These are phyloP conservation scores for Drosophila percnosoma DNA, from an alignment of 2,888 invertebrate species.

Conservation along the genomic window DNA sequence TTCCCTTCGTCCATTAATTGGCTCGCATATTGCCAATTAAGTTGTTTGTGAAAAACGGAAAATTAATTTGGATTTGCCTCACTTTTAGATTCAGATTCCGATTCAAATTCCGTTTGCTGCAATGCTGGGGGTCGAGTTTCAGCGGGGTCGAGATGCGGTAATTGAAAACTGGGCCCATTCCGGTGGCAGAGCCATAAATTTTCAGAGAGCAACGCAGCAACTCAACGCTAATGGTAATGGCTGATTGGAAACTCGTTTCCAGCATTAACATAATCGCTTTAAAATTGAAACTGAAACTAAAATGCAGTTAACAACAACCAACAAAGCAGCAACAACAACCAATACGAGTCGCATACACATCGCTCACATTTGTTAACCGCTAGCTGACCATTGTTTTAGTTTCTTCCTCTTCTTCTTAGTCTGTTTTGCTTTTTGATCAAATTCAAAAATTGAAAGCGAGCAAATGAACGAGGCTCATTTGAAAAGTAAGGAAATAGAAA, in stretches of 20 bases:
- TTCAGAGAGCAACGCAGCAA: slow-evolving; percentile 51
- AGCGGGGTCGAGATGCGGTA: slow-evolving; percentile 65
- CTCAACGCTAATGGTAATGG: slow-evolving; percentile 66
- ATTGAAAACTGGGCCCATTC: slow-evolving; percentile 68
- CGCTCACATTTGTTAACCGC: slow-evolving; percentile 51
- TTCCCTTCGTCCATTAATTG: slow-evolving; percentile 66
- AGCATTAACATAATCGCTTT: slow-evolving; percentile 79
- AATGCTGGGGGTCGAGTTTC: slow-evolving; percentile 27
- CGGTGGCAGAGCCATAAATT: slow-evolving; percentile 65
- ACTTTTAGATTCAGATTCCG: slow-evolving; percentile 38
- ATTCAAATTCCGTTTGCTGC: slow-evolving; percentile 24
- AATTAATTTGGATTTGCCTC: slow-evolving; percentile 72
- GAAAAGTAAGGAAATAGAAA: not conserved
- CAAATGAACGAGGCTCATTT: slow-evolving; percentile 15
- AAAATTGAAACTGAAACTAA: slow-evolving; percentile 77
- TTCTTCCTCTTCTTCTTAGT: slow-evolving; percentile 12
- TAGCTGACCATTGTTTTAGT: slow-evolving; percentile 45
- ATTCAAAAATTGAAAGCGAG: slow-evolving; percentile 35
- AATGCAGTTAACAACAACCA: slow-evolving; percentile 67
- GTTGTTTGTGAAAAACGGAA: slow-evolving; percentile 71
- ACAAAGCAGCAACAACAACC: slow-evolving; percentile 8
- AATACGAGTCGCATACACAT: slow-evolving; percentile 21
- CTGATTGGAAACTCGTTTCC: slow-evolving; percentile 76
- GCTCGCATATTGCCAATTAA: slow-evolving; percentile 75
- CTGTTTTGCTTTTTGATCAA: slow-evolving; percentile 17